phyloP scores from a whole-genome alignment of 2,113 vertebrate species.

The Dipodomys spectabilis region DNA sequence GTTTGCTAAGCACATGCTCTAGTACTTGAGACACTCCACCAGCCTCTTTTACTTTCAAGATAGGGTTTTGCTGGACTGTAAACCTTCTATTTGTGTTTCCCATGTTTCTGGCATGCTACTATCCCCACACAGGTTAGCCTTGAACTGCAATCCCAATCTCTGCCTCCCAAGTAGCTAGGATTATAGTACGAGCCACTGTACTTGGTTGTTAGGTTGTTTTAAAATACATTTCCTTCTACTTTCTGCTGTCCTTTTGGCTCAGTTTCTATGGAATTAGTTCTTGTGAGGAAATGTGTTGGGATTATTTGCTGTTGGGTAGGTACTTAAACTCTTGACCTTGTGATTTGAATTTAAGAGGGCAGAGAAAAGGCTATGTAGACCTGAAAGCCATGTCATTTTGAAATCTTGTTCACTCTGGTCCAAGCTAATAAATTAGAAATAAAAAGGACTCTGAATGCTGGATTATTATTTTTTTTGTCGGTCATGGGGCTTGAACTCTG shows the following conservation, averaged over 20 bases:
- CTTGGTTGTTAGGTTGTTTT: conserved; percentile 2
- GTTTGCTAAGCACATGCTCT: too few species aligned
- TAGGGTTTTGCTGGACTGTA: too few species aligned
- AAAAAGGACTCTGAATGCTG: background rate
- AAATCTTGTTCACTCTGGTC: conserved; percentile 16
- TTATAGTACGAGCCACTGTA: too few species aligned
- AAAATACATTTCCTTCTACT: background rate
- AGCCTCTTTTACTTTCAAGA: too few species aligned
- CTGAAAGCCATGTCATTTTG: background rate
- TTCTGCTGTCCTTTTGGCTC: background rate
- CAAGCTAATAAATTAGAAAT: background rate
- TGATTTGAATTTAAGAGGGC: conserved; percentile 29
- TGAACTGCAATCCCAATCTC: too few species aligned
- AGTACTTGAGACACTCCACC: too few species aligned
- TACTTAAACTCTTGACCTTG: conserved; percentile 41
- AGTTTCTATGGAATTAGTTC: conserved; percentile 22
- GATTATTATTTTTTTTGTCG: background rate
- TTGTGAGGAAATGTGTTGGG: background rate
- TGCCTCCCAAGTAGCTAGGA: too few species aligned
- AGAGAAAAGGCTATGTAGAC: background rate
- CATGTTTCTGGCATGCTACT: too few species aligned
- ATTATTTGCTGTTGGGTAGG: background rate
- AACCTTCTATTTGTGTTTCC: too few species aligned
- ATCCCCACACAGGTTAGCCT: too few species aligned
- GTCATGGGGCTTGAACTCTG: too few species aligned